Base-by-base conservation (phyloP, 2,113 vertebrate species). In the Anolis sagrei region DNA sequence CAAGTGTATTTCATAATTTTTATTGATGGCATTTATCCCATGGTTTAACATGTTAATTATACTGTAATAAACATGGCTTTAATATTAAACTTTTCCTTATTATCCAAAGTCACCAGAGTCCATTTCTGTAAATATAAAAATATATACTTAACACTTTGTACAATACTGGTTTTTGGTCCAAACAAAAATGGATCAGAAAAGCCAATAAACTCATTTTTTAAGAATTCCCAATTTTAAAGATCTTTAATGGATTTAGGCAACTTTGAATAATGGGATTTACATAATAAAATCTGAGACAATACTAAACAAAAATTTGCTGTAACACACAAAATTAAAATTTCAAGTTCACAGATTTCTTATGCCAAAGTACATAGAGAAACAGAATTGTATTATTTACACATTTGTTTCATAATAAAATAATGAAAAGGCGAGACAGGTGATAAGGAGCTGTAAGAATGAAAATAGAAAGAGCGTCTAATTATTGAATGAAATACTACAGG, bases 111-210 rank as follows among this genome's bases (percentile, higher is more conserved):
- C 98, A 98, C 99, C 99, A 98, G 97, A 96, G 97, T 99, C 98
- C 98, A 99, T 99, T 99, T 99, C 97, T 98, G 98, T 98, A 98
- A 98, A 98, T 99, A 99, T 97, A 99, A 99, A 99, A 99, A 99
- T 99, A 99, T 99, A 99, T 99, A 99, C 97, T 99, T 98, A 99
- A 98, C 98, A 99, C 98, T 99, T 99, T 99, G 97, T 99, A 99
- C 99, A 99, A 99, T 99, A 99, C 99, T 99, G 98, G 98, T 98
- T 99, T 97, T 99, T 99, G 99, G 98, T 99, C 99, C 99, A 99
- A 99, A 99, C 98, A 99, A 99, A 99, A 99, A 98, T 99, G 98
- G 98, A 99, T 99, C 98, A 99, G 98, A 99, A 99, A 99, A 98
- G 98, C 98, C 98, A 99, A 99, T 99, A 99, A 97, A 98, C 93